Conservation (phyloP, 2,888 invertebrate genomes). For the Nomada ferruginata region DNA sequence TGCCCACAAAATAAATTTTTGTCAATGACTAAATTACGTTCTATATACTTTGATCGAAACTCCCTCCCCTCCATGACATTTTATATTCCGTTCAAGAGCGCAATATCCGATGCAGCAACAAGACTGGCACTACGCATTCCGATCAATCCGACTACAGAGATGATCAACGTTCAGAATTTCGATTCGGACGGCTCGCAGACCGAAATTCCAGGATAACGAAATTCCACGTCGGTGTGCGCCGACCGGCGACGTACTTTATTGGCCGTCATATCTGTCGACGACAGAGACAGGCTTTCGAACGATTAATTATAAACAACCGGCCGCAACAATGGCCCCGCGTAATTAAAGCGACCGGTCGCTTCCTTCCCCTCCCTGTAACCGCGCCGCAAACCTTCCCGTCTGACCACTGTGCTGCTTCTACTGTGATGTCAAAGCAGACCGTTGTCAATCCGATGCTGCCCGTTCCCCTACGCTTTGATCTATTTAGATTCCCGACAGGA, state of each 20-base stretch:
- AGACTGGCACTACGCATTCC: conserved; percentile 33
- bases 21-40: not conserved
- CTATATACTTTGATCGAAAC: not conserved
- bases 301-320: conserved; percentile 82
- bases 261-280: conserved; percentile 81
- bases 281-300: conserved; percentile 78
- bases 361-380: conserved; percentile 61
- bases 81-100: not conserved
- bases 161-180: conserved; percentile 56
- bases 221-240: conserved; percentile 69
- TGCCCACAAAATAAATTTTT: too few relatives aligned
- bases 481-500: not conserved
- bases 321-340: conserved; percentile 78
- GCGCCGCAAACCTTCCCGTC: conserved; percentile 56
- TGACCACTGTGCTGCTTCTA: conserved; percentile 47
- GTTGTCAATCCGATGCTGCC: conserved; percentile 51
- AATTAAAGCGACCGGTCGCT: conserved; percentile 77
- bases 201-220: conserved; percentile 70
- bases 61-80: not conserved
- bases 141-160: conserved; percentile 39
- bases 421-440: conserved; percentile 64
- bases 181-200: conserved; percentile 54
- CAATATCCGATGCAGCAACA: conserved; percentile 29
- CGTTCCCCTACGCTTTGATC: conserved; percentile 46
- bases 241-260: conserved; percentile 81